A percentile compares a stretch with the other conserved stretches of the same genome.
Conservation (phyloP, 2,113 vertebrate species). For the Plecotus auritus region DNA sequence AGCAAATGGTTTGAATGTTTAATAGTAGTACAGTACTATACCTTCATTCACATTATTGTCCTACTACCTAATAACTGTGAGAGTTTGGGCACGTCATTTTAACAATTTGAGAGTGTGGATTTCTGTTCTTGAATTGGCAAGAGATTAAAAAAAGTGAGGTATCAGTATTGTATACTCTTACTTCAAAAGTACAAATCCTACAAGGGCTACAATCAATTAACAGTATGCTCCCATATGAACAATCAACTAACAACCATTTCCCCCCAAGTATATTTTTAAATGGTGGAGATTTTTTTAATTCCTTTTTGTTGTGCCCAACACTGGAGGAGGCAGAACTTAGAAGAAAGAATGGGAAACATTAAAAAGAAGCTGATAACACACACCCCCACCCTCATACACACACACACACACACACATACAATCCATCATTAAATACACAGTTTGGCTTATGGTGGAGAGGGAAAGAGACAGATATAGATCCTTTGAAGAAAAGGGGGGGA, state of each 20-base stretch:
- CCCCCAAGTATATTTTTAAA: not conserved
- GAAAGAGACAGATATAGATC: not conserved
- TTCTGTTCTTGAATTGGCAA: not conserved
- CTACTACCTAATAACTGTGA: not conserved
- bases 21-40: not conserved
- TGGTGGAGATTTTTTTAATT: not conserved
- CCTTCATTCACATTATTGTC: not conserved
- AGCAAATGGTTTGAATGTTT: not conserved
- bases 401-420: not conserved
- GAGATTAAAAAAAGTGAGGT: not conserved
- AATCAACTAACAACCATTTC: not conserved
- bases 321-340: not conserved
- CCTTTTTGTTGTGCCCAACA: not conserved
- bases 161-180: not conserved
- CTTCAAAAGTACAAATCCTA: not conserved
- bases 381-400: no score
- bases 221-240: not conserved
- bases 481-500: not conserved
- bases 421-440: not conserved
- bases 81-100: not conserved
- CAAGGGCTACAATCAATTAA: not conserved
- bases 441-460: not conserved
- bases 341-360: not conserved
- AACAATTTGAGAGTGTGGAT: not conserved
- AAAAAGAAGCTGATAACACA: not conserved